These are phyloP conservation scores for Sphenopsis melanotis DNA, from an alignment of 2,797 vertebrate genomes.

Conservation along the genomic window DNA sequence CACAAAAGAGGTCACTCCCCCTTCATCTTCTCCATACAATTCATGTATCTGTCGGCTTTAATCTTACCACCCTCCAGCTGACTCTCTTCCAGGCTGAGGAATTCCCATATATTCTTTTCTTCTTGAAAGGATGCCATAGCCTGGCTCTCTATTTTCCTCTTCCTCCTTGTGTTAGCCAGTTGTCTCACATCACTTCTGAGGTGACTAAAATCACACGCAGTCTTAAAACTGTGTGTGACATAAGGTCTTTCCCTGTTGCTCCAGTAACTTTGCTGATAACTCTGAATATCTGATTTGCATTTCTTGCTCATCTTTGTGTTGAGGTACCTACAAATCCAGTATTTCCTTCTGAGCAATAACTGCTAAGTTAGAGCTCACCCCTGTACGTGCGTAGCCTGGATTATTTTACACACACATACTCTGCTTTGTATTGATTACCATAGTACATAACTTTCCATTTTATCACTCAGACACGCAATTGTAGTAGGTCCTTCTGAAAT, in stretches of 20 bases:
- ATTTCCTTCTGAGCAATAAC: not conserved
- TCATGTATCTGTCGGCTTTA: conserved; percentile 1
- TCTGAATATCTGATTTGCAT: not conserved
- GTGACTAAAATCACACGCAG: not conserved
- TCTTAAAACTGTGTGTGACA: not conserved
- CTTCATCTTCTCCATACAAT: conserved; percentile 6
- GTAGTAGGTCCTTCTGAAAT: not conserved
- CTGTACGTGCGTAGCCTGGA: not conserved
- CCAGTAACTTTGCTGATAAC: not conserved
- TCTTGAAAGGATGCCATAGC: conserved; percentile 18
- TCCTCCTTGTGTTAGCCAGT: not conserved
- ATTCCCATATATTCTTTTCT: conserved; percentile 12
- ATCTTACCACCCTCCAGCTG: not conserved
- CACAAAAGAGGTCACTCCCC: not conserved
- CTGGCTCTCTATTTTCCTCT: not conserved
- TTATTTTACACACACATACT: not conserved
- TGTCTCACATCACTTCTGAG: not conserved
- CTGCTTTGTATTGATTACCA: not conserved
- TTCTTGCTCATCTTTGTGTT: not conserved
- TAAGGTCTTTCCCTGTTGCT: not conserved
- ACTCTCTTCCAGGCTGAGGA: not conserved
- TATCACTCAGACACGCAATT: not conserved
- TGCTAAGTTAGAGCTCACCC: not conserved
- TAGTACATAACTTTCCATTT: not conserved
- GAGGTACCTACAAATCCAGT: not conserved